Evolutionary conservation across 2,797 vertebrate species (phyloP).

Genomic region (Myotis daubentonii): DNA sequence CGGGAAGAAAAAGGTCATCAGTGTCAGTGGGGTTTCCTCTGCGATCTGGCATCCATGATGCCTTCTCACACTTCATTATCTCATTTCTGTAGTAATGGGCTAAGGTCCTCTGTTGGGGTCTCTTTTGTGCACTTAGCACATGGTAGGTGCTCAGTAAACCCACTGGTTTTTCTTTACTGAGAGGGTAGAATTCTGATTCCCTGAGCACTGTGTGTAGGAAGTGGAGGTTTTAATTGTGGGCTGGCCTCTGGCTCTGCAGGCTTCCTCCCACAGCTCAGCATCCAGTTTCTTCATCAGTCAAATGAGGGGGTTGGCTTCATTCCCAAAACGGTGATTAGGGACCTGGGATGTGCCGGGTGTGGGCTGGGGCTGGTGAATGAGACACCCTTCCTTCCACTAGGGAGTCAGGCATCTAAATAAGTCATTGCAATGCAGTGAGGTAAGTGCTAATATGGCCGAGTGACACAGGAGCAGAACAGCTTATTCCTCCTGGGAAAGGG

Average conservation of each 20-base stretch:
- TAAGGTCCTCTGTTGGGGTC: neutral
- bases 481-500: conserved; percentile 3
- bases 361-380: conserved; percentile 48
- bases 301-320: conserved; percentile 61
- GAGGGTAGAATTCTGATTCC: neutral
- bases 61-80: no score
- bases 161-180: neutral
- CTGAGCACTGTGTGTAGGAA: neutral
- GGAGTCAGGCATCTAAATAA: conserved; percentile 62
- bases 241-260: neutral
- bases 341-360: conserved; percentile 43
- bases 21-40: neutral
- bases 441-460: conserved; percentile 53
- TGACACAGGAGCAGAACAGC: neutral
- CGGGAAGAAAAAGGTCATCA: neutral
- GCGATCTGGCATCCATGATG: fast-evolving
- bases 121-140: fast-evolving
- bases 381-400: conserved; percentile 41
- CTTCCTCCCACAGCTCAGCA: neutral
- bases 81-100: neutral
- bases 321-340: conserved; percentile 59
- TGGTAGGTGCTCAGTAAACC: neutral
- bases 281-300: conserved; percentile 69
- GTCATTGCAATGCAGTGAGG: conserved; percentile 61
- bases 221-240: conserved; percentile 16